Conservation (phyloP, 1,140 invertebrate species). For the Branchinecta lynchi region DNA sequence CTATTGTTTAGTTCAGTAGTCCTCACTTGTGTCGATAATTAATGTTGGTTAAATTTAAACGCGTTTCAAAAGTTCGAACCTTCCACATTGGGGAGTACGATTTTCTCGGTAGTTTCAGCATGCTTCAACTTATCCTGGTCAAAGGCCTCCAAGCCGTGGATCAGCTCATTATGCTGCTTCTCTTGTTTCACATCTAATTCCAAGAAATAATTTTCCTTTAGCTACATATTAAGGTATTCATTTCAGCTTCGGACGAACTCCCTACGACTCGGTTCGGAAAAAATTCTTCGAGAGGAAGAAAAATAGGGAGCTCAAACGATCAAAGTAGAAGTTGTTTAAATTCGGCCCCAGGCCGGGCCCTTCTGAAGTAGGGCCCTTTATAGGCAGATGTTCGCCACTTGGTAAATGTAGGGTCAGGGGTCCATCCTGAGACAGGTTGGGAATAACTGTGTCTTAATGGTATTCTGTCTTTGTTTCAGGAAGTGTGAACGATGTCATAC, state of each 20-base stretch:
- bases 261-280: conserved; percentile 13
- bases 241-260: conserved; percentile 1
- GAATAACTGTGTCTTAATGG: too few relatives aligned
- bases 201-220: not conserved
- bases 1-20: too few relatives aligned
- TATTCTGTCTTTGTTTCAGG: too few relatives aligned
- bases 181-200: conserved; percentile 54
- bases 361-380: too few relatives aligned
- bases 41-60: too few relatives aligned
- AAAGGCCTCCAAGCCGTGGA: conserved; percentile 55
- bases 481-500: too few relatives aligned
- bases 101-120: conserved; percentile 60
- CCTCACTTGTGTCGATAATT: too few relatives aligned
- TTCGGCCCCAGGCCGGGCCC: not conserved
- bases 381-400: too few relatives aligned
- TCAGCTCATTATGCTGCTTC: conserved; percentile 50
- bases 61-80: conserved; percentile 32
- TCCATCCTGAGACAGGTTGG: too few relatives aligned
- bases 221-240: not conserved
- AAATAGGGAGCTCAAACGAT: conserved; percentile 9
- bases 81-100: conserved; percentile 57
- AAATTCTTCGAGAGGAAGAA: conserved; percentile 17
- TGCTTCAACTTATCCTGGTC: conserved; percentile 46
- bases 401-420: too few relatives aligned
- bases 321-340: not conserved